phyloP scores from a whole-genome alignment of 2,888 invertebrate genomes.

The Callosobruchus maculatus region DNA sequence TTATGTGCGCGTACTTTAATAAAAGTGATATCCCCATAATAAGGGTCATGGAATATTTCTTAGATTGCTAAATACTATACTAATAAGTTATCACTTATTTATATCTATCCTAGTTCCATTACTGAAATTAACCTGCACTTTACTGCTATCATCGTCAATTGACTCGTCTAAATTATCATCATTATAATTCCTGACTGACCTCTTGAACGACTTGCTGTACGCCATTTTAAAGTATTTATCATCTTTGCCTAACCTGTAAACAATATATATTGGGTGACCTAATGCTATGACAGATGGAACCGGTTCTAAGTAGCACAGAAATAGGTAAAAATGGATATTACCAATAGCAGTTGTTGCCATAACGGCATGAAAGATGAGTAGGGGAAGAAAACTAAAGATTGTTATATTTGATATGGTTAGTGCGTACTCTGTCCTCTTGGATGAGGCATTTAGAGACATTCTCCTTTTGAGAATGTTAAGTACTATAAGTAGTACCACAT shows the following conservation, averaged over 20 bases:
- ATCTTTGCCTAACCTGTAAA: slow-evolving; percentile 18
- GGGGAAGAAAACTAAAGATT: slow-evolving; percentile 13
- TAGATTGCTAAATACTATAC: too few species aligned
- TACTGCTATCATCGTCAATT: slow-evolving; percentile 12
- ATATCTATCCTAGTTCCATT: not conserved
- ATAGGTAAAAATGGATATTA: not conserved
- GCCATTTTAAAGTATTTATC: slow-evolving; percentile 27
- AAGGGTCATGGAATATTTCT: not conserved
- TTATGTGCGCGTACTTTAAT: too few species aligned
- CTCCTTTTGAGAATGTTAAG: slow-evolving; percentile 13
- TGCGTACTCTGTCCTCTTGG: slow-evolving; percentile 11
- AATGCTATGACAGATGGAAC: slow-evolving; percentile 11
- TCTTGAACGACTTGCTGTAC: slow-evolving; percentile 19
- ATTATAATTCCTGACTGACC: slow-evolving; percentile 14
- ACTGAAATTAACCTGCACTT: slow-evolving; percentile 3
- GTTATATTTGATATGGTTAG: slow-evolving; percentile 13
- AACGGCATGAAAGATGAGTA: slow-evolving; percentile 9
- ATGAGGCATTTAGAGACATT: slow-evolving; percentile 1
- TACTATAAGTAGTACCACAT: slow-evolving; percentile 5
- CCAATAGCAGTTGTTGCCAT: not conserved
- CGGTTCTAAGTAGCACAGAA: slow-evolving; percentile 9
- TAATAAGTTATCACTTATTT: not conserved
- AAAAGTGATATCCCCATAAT: too few species aligned
- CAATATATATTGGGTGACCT: slow-evolving; percentile 13
- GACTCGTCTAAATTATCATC: slow-evolving; percentile 21